Base-by-base conservation (phyloP, 2,797 vertebrate species). In the Dendrocincla tyrannina region DNA sequence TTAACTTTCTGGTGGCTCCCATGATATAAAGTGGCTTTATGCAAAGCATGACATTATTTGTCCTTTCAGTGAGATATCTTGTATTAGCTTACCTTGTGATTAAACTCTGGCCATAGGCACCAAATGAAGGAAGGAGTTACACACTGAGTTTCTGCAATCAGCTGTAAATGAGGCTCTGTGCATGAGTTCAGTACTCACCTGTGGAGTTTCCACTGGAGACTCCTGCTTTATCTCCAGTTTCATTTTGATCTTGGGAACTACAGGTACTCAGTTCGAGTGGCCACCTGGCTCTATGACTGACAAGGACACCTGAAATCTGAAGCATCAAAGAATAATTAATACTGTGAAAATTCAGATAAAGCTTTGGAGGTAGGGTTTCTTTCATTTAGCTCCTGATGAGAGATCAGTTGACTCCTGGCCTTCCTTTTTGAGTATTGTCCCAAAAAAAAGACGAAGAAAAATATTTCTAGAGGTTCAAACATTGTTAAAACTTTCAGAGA, bases 181-280 rank as follows among this genome's bases (percentile, higher is more conserved):
- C 17, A 47, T 58, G 13, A 19, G 27, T 35, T 68, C 25, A 9
- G 4, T 33, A 18, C 25, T 66, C 0, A 2, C 22, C n/a, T 67
- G 25, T 49, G 19, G 30, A 19, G 20, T 58, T 76, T 83, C 17
- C 3, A 1, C 12, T 0, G 0, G 5, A 8, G n/a, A 14, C 5
- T 80, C 7, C n/a, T 74, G 8, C 8, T 55, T 44, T 32, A 52
- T 39, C 10, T 83, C n/a, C 55, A 18, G 13, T 60, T 90, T 78
- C 12, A 13, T 67, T 81, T 28, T 68, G 39, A 18, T 59, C 44
- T 62, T 56, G 39, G 46, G 25, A 87, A 17, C 30, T 32, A 39
- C 12, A 39, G 41, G 5, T 13, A 5, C 47, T 60, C 9, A 4
- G 5, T 81, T 59, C 7, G 8, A 4, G 30, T 67, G 73, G 13